Evolutionary conservation across 2,797 vertebrate genomes (phyloP).

Genomic region (Pelochelys cantorii): DNA sequence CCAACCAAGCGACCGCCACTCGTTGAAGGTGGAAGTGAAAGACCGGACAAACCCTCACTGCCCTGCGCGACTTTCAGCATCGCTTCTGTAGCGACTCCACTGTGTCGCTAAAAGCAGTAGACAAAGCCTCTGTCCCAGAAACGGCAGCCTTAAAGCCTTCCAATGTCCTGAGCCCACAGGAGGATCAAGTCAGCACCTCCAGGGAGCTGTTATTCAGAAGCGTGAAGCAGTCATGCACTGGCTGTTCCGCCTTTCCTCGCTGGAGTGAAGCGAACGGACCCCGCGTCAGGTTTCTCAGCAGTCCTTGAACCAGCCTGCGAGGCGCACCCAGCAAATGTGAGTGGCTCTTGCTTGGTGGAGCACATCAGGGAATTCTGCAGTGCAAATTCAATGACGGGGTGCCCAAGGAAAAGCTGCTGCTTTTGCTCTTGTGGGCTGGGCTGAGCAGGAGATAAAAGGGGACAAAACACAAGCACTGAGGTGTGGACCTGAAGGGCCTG

Average conservation of each 20-base stretch:
- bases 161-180: neutral
- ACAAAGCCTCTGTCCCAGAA: neutral
- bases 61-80: no score
- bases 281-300: neutral
- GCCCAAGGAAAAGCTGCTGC: neutral
- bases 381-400: neutral
- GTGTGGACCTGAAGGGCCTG: slow-evolving; percentile 28
- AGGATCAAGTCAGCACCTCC: neutral
- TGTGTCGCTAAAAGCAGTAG: no score
- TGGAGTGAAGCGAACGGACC: neutral
- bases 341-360: neutral
- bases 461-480: neutral
- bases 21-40: no score
- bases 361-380: accelerated
- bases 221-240: no score
- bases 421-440: neutral
- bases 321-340: neutral
- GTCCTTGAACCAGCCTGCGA: accelerated
- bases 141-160: neutral
- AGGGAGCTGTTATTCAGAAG: neutral
- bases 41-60: no score
- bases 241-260: neutral
- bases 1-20: no score
- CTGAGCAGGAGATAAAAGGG: neutral
- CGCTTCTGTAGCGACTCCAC: no score